A percentile compares a stretch with the other conserved stretches of the same genome.
Evolutionary conservation across 2,888 invertebrate species (phyloP).

Genomic region (Mythimna lalbum): DNA sequence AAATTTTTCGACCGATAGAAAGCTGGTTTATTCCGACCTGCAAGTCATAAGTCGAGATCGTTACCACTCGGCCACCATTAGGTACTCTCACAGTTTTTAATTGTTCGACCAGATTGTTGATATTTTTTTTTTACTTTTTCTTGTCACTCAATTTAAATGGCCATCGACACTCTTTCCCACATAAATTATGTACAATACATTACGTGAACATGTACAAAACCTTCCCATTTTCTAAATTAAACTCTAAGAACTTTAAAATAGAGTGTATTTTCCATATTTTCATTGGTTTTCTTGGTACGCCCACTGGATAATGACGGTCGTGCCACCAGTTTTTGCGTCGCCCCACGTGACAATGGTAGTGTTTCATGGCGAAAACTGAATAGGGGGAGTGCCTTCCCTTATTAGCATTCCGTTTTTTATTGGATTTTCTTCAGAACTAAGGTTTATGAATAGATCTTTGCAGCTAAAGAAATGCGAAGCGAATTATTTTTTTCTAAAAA

Average conservation of each 20-base stretch:
- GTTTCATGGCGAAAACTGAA: conserved; percentile 43
- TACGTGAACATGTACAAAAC: conserved; percentile 7
- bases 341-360: conserved; percentile 47
- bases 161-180: conserved; percentile 26
- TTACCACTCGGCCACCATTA: no score
- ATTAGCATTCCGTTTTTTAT: conserved; percentile 39
- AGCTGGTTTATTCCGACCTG: no score
- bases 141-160: neutral
- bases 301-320: conserved; percentile 48
- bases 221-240: neutral
- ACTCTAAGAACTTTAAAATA: conserved; percentile 1
- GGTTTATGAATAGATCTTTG: conserved; percentile 14
- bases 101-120: neutral
- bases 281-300: conserved; percentile 37
- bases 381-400: conserved; percentile 32
- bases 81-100: no score
- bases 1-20: no score
- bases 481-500: neutral
- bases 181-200: conserved; percentile 11
- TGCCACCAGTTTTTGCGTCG: conserved; percentile 47
- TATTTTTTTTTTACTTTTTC: neutral
- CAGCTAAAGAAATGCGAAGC: neutral
- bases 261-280: conserved; percentile 24
- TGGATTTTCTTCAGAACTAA: conserved; percentile 10
- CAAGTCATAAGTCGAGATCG: no score